Evolutionary conservation across 2,888 invertebrate genomes (phyloP), one percentile per base, ranked within the genome.

Genomic region (Amblyjoppa fuscipennis): DNA sequence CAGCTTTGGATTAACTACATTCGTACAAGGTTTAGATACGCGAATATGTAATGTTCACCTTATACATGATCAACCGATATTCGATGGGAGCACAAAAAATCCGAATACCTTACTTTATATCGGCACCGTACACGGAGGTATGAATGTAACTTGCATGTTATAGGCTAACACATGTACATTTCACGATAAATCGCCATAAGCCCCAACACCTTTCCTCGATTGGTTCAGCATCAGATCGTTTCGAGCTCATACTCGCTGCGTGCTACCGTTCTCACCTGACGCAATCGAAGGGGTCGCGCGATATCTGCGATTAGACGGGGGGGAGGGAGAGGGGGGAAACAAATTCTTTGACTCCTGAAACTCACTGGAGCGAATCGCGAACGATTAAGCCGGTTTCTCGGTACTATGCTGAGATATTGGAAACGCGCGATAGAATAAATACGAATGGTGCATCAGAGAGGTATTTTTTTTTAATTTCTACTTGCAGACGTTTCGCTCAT

Each of bases 341-440:
- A 75, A 66, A 80, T 83, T 79, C 81, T 85, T 85, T 68, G 83
- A 69, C 82, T 83, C 49, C 59, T 76, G 76, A 80, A 79, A 83
- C 66, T 85, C 85, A 73, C 49, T 83, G 68, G 38, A 80, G 85
- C 85, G 80, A 83, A 85, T 83, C 85, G 83, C 64, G 74, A 78
- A 64, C 74, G 76, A 81, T 85, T 49, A 73, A 78, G 81, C 85
- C 78, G 70, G 82, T 85, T 85, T 85, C 75, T 71, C 53, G 41
- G 70, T 31, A 16, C 13, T 70, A 49, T 64, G 41, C 76, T 51
- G 71, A 56, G 76, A 71, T 84, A 83, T 76, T 76, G 74, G 41
- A 80, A 85, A 79, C 59, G 16, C 16, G 75, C 75, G 70, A 82
- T 78, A 68, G 51, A 69, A 51, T 51, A 45, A 70, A 20, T 75